Percentiles rank a stretch among this genome's conserved stretches.
Conservation (phyloP, 2,113 vertebrate genomes). For the Ginglymostoma cirratum region DNA sequence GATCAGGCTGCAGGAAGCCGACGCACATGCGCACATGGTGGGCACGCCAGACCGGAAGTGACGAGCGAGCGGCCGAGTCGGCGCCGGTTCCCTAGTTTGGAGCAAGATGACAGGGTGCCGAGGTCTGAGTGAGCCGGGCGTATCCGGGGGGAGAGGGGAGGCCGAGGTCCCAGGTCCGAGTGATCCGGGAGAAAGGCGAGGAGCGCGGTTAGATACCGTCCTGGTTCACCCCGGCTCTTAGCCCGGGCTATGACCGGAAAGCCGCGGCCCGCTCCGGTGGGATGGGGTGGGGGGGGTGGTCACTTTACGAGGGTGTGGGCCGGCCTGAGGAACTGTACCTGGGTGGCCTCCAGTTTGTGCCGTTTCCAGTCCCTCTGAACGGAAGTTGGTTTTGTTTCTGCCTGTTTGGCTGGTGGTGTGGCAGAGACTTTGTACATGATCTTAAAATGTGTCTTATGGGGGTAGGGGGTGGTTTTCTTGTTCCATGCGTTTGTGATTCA, state of each 20-base stretch:
- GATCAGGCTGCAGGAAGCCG: background rate
- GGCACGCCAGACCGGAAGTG: background rate
- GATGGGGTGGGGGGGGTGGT: no score
- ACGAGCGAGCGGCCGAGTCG: background rate
- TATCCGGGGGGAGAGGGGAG: background rate
- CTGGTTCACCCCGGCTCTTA: no score
- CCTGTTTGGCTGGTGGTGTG: background rate
- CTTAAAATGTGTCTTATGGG: background rate
- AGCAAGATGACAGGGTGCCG: slow-evolving; percentile 30
- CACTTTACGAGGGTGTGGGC: background rate
- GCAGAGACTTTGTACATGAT: background rate
- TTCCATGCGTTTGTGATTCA: background rate
- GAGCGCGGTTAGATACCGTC: no score
- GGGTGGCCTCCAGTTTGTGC: background rate
- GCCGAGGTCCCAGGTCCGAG: no score
- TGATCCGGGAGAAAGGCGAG: no score
- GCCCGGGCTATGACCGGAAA: no score
- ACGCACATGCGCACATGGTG: background rate
- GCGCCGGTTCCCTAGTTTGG: slow-evolving; percentile 12
- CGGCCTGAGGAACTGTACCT: background rate
- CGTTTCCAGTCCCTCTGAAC: background rate
- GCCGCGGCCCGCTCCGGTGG: no score
- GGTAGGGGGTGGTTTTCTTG: background rate
- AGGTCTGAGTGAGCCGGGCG: background rate
- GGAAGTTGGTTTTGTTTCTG: background rate